Conservation (phyloP, 1,140 invertebrate genomes). For the Drosophila tropicalis region DNA sequence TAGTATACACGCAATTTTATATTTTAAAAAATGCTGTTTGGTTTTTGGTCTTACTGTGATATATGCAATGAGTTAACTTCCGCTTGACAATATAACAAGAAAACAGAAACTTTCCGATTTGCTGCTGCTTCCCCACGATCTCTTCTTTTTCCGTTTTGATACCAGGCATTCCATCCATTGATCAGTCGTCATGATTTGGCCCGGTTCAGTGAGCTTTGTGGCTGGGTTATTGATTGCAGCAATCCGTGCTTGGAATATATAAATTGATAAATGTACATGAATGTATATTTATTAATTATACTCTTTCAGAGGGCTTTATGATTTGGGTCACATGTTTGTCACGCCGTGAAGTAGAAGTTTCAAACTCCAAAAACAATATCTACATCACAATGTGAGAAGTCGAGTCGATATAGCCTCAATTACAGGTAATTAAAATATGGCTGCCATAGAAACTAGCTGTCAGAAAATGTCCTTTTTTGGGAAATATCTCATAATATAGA, state of each 20-base stretch:
- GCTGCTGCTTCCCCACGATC: constrained; percentile 6
- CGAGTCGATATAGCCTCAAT: too few relatives aligned
- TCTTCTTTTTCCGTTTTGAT: neutral
- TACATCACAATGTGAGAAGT: too few relatives aligned
- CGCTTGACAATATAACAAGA: constrained; percentile 42
- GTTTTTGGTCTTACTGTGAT: constrained; percentile 4
- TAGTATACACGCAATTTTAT: too few relatives aligned
- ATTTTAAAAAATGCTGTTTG: neutral
- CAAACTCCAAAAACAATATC: too few relatives aligned
- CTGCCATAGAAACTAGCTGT: too few relatives aligned
- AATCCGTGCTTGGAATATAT: constrained; percentile 58
- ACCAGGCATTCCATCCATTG: constrained; percentile 1
- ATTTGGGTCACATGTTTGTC: too few relatives aligned
- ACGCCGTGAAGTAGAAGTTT: too few relatives aligned
- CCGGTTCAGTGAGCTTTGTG: constrained; percentile 17
- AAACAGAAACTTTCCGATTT: neutral
- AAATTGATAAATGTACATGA: constrained; percentile 48
- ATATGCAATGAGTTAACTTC: constrained; percentile 58
- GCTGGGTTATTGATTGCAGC: constrained; percentile 29
- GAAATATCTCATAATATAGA: too few relatives aligned
- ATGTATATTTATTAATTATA: neutral
- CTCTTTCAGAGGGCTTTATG: too few relatives aligned
- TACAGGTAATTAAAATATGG: too few relatives aligned
- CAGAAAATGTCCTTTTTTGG: too few relatives aligned
- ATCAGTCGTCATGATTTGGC: constrained; percentile 1